A percentile compares a stretch with the other conserved stretches of the same genome.
Conservation (phyloP, 2,113 vertebrate species). For the Corynorhinus townsendii region DNA sequence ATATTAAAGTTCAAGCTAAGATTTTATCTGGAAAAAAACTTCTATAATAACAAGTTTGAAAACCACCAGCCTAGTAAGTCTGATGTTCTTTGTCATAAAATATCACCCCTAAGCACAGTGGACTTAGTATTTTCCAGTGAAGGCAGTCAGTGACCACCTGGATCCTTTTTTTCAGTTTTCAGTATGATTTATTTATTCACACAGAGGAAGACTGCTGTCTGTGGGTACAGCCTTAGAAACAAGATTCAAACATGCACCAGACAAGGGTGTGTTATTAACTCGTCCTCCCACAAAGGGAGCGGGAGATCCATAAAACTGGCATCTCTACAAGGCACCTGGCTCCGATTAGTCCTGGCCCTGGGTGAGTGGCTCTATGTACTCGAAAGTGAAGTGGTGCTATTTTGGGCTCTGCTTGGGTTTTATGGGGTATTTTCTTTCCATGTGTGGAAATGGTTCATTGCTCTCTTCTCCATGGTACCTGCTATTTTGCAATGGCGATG, state of each 20-base stretch:
- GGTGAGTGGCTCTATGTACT: not conserved
- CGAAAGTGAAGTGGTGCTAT: not conserved
- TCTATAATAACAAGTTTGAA: not conserved
- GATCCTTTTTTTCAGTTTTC: not conserved
- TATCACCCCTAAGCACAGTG: not conserved
- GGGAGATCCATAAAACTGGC: not conserved
- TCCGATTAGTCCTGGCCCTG: constrained; percentile 34
- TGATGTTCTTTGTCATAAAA: not conserved
- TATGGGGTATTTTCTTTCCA: constrained; percentile 49
- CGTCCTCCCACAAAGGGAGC: not conserved
- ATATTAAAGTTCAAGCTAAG: not conserved
- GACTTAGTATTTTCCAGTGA: not conserved
- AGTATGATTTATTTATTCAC: not conserved
- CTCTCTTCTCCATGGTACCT: not conserved
- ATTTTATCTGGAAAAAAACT: not conserved
- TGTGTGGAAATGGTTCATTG: constrained; percentile 8
- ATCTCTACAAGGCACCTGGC: constrained; percentile 40
- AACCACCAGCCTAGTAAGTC: not conserved
- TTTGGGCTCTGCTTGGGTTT: constrained; percentile 44
- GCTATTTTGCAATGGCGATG: not conserved
- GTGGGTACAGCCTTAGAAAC: not conserved
- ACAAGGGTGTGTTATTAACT: constrained; percentile 17
- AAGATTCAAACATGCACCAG: constrained; percentile 16
- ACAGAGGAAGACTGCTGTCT: not conserved
- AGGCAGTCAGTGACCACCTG: not conserved